Base-by-base conservation (phyloP, 2,888 invertebrate genomes). In the Acronicta leporina region DNA sequence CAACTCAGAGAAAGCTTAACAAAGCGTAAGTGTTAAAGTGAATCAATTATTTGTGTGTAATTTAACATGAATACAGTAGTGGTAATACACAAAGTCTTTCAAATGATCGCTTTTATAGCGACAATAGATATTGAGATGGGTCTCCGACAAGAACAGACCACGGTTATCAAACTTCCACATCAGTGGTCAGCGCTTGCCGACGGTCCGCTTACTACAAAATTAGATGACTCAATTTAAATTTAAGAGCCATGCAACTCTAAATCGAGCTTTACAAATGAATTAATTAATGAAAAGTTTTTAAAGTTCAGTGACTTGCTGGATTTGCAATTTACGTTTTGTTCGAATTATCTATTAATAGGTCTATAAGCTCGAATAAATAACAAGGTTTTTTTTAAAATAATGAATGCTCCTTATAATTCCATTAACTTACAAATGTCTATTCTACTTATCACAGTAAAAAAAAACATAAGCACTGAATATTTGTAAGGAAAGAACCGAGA, bases 91-190 rank as follows among this genome's bases (percentile, higher is more conserved):
- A 53, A 64, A 58, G 33, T 14, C 40, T 27, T 42, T 27, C 40
- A 43, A 38, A 59, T 49, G 35, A 27, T 30, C 42, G 53, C 53
- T 54, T 68, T 68, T 42, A 60, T 56, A 60, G 54, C 73, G 60
- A 56, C 64, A 60, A 57, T 64, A 68, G 64, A 73, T 57, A 44
- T 27, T 49, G 16, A 52, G 73, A 64, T 62, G 57, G 51, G 54
- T 33, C 25, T 27, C 58, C 70, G 70, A 61, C 62, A 73, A 63
- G 73, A 72, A 54, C 74, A 73, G 61, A 61, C 66, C 66, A 33
- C 56, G 57, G 58, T 69, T 74, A 74, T 74, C 74, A 63, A 63
- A 66, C 74, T 76, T 73, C 70, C 61, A 76, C 77, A 63, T 76
- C 74, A 63, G 48, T 57, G 63, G 54, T n/a, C 63, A 66, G 16